phyloP scores from a whole-genome alignment of 2,888 invertebrate species.

The Pardosa pseudoannulata region DNA sequence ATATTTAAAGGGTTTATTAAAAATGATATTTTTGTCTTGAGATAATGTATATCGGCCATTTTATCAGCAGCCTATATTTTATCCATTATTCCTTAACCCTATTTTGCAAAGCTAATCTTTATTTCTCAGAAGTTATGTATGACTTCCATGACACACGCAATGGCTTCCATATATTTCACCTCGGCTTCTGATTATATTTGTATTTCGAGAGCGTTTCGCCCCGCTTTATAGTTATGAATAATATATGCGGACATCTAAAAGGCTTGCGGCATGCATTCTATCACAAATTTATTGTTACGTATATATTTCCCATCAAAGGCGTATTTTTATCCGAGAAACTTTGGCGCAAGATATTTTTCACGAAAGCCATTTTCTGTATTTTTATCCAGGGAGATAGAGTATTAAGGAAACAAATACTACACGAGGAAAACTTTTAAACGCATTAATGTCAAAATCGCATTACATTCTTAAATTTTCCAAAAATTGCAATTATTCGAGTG shows the following conservation, averaged over 20 bases:
- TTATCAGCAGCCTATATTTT: not conserved
- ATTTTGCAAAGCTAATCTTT: not conserved
- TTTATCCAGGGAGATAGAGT: too few species aligned
- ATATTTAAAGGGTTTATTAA: too few species aligned
- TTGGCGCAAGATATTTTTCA: too few species aligned
- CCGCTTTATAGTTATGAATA: slow-evolving; percentile 4
- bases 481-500: too few species aligned
- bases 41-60: not conserved
- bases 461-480: too few species aligned
- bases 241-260: not conserved
- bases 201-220: not conserved
- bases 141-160: slow-evolving; percentile 1
- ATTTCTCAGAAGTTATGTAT: not conserved
- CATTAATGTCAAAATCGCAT: too few species aligned
- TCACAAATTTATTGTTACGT: not conserved
- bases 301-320: not conserved
- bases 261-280: not conserved
- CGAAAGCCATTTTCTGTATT: too few species aligned
- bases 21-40: too few species aligned
- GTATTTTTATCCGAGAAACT: not conserved
- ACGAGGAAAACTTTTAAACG: too few species aligned
- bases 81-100: not conserved
- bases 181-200: not conserved
- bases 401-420: too few species aligned
- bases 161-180: not conserved